Conservation (phyloP, 2,797 vertebrate species). For the Alosa sapidissima region DNA sequence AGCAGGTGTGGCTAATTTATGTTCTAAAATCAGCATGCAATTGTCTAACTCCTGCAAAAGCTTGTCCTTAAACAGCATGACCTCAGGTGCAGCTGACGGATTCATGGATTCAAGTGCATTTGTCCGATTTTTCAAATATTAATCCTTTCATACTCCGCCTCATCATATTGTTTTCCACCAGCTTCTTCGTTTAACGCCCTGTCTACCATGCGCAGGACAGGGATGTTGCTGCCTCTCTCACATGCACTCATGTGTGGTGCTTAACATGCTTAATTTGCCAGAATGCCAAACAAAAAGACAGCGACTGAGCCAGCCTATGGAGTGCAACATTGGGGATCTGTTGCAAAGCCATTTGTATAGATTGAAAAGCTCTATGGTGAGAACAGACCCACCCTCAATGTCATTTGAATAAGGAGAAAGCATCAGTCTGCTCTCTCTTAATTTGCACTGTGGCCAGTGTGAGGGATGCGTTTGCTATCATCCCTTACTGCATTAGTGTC, state of each 20-base stretch:
- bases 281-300: slow-evolving; percentile 23
- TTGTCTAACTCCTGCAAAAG: neutral
- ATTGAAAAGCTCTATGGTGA: slow-evolving; percentile 12
- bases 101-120: neutral
- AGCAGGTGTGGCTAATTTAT: neutral
- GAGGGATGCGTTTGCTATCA: slow-evolving; percentile 6
- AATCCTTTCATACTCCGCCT: neutral
- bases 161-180: neutral
- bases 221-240: slow-evolving; percentile 9
- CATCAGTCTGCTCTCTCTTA: slow-evolving; percentile 13
- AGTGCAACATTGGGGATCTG: neutral
- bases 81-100: neutral
- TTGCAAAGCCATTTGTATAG: slow-evolving; percentile 17
- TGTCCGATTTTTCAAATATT: neutral
- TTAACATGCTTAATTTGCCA: slow-evolving; percentile 12
- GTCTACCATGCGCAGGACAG: neutral
- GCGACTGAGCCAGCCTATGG: neutral
- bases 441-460: slow-evolving; percentile 20
- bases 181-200: neutral
- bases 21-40: neutral
- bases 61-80: neutral
- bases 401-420: slow-evolving; percentile 19
- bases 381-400: slow-evolving; percentile 18
- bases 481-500: neutral
- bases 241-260: slow-evolving; percentile 11